Conservation (phyloP, 2,888 invertebrate genomes). For the Dolichopus griseipennis region DNA sequence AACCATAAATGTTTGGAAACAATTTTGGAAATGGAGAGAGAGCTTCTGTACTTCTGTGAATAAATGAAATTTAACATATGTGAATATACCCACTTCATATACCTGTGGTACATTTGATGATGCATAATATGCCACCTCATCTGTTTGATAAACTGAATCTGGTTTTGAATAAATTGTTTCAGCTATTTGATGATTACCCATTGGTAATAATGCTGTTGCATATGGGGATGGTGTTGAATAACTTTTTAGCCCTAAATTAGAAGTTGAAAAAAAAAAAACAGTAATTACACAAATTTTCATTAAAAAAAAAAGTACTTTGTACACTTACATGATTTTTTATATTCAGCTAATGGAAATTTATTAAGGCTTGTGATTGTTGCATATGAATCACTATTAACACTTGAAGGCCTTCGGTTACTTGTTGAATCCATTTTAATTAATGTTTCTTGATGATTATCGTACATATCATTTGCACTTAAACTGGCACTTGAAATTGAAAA, state of each 20-base stretch:
- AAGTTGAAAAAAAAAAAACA: constrained; percentile 15
- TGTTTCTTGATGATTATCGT: constrained; percentile 68
- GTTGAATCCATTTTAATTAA: constrained; percentile 65
- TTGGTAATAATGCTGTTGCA: constrained; percentile 54
- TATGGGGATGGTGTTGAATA: constrained; percentile 59
- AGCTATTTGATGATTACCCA: constrained; percentile 40
- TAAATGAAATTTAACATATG: too few species aligned
- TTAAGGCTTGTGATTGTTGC: constrained; percentile 77
- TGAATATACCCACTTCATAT: neutral
- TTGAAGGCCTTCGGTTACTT: constrained; percentile 55
- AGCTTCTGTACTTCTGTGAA: too few species aligned
- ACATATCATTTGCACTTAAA: constrained; percentile 55
- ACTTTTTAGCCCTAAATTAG: constrained; percentile 37
- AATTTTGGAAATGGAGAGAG: too few species aligned
- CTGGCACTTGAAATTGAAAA: constrained; percentile 18
- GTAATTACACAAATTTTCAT: neutral
- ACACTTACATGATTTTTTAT: constrained; percentile 41
- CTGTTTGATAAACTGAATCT: constrained; percentile 47
- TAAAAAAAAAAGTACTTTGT: constrained; percentile 19
- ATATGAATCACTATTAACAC: constrained; percentile 68
- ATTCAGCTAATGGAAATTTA: constrained; percentile 53
- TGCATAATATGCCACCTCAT: constrained; percentile 59
- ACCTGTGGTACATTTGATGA: constrained; percentile 61
- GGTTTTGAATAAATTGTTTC: constrained; percentile 52
- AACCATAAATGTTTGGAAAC: too few species aligned